Percentiles rank a stretch among this genome's conserved stretches.
These are phyloP conservation scores for Graptemys geographica DNA, from an alignment of 2,797 vertebrate species.

Conservation along the genomic window DNA sequence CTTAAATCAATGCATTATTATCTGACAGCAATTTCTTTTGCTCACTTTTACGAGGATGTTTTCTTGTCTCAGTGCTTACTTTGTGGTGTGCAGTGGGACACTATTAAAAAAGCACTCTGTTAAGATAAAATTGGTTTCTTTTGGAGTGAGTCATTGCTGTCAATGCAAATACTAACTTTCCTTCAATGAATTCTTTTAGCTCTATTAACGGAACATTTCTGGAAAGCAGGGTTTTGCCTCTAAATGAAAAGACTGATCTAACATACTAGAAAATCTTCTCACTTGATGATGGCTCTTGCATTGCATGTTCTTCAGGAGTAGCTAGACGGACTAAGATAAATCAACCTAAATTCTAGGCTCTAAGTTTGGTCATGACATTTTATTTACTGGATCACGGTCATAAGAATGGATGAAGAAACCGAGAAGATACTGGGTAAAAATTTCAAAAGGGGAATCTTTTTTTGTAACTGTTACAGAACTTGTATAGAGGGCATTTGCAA, in stretches of 20 bases:
- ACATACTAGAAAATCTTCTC: neutral
- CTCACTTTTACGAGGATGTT: neutral
- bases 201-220: neutral
- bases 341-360: neutral
- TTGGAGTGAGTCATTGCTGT: neutral
- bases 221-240: neutral
- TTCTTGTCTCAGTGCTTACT: neutral
- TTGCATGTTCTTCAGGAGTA: neutral
- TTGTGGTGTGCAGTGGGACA: neutral
- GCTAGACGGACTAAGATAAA: neutral
- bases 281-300: neutral
- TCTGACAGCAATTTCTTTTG: neutral
- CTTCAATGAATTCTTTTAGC: neutral
- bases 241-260: neutral
- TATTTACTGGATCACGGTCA: slow-evolving; percentile 31
- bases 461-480: neutral
- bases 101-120: neutral
- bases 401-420: slow-evolving; percentile 17
- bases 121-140: neutral
- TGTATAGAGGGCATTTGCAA: neutral
- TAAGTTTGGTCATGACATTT: neutral
- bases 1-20: neutral
- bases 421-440: neutral
- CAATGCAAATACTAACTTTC: neutral
- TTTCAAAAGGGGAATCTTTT: neutral